These are phyloP conservation scores for Cirrhinus mrigala DNA, from an alignment of 2,797 vertebrate species.

Conservation along the genomic window DNA sequence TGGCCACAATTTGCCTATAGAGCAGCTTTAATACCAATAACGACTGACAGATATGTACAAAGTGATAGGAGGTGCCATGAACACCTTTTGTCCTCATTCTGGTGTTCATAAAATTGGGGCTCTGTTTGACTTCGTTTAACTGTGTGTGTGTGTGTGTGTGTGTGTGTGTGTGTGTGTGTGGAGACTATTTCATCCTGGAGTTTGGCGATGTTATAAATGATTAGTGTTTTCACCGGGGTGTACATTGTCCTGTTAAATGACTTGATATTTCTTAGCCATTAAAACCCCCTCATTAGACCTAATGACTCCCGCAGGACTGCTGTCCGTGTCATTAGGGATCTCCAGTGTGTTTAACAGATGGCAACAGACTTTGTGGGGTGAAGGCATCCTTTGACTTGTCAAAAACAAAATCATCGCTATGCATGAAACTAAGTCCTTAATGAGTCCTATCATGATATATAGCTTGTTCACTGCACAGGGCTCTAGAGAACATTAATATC, in stretches of 20 bases:
- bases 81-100: background rate
- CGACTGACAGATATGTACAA: background rate
- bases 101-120: background rate
- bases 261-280: slow-evolving; percentile 12
- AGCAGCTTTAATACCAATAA: background rate
- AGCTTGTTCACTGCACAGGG: background rate
- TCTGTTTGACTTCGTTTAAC: background rate
- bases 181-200: background rate
- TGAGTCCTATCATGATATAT: background rate
- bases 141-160: background rate
- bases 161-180: background rate
- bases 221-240: background rate
- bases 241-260: slow-evolving; percentile 22
- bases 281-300: slow-evolving; percentile 13
- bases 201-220: background rate
- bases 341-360: slow-evolving; percentile 35
- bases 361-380: slow-evolving; percentile 38
- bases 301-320: slow-evolving; percentile 32
- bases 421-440: slow-evolving; percentile 31
- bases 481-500: background rate
- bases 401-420: slow-evolving; percentile 41
- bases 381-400: slow-evolving; percentile 33
- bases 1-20: background rate
- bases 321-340: slow-evolving; percentile 1
- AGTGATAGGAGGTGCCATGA: background rate